Percentiles rank a stretch among this genome's conserved stretches.
Evolutionary conservation across 2,113 vertebrate genomes (phyloP).

Genomic region (Malaclemys terrapin): DNA sequence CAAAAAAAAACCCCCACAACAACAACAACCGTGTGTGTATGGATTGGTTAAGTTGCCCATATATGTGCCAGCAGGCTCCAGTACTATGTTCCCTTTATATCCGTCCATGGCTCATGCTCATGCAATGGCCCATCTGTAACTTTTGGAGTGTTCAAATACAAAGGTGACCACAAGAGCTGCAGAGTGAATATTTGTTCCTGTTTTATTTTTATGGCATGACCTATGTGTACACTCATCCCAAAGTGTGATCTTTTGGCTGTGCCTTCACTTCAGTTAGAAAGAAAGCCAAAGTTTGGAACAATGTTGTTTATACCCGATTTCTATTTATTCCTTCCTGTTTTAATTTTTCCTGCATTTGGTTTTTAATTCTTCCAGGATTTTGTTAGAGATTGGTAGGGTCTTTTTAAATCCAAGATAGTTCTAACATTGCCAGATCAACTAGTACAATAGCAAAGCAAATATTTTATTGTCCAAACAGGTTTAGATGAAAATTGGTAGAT

Average conservation of each 20-base stretch:
- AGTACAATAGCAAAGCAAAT: not conserved
- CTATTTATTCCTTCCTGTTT: not conserved
- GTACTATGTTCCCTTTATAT: not conserved
- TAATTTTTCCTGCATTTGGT: not conserved
- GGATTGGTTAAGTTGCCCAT: not conserved
- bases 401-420: not conserved
- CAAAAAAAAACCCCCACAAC: not conserved
- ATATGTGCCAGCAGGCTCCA: not conserved
- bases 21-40: not conserved
- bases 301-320: not conserved
- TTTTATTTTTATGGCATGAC: not conserved
- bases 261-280: not conserved
- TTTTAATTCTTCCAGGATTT: not conserved
- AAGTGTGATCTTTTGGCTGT: not conserved
- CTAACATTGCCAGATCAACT: not conserved
- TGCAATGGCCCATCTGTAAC: not conserved
- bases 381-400: not conserved
- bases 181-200: not conserved
- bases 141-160: not conserved
- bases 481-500: not conserved
- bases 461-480: not conserved
- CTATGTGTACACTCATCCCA: not conserved
- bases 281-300: not conserved
- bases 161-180: accelerated
- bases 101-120: not conserved